Conservation (phyloP, 2,888 invertebrate species). For the Dicyrtoma fusca region DNA sequence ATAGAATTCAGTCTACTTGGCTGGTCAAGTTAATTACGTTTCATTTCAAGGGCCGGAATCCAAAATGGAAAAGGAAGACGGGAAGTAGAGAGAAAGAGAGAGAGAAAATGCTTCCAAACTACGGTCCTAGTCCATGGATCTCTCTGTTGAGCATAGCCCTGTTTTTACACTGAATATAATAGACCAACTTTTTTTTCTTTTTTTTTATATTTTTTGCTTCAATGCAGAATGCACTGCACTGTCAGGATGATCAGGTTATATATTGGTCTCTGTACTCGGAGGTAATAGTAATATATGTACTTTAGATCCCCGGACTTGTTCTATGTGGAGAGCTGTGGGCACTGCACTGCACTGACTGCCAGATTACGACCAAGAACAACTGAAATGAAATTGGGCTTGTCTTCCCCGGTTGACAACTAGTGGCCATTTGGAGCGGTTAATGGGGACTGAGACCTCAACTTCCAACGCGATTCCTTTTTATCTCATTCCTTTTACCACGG, state of each 20-base stretch:
- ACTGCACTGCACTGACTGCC: no score
- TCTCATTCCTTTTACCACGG: neutral
- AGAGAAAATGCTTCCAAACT: neutral
- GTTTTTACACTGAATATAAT: no score
- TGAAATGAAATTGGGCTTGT: conserved; percentile 27
- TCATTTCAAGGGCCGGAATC: conserved; percentile 11
- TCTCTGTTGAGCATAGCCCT: no score
- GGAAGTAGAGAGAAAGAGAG: neutral
- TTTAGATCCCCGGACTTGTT: no score
- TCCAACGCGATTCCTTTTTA: neutral
- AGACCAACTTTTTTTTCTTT: no score
- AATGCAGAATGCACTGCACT: no score
- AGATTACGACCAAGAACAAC: neutral
- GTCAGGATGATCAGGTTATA: no score
- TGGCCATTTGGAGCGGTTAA: conserved; percentile 21
- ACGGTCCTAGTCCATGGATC: no score
- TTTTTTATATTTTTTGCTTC: no score
- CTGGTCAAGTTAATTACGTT: conserved; percentile 35
- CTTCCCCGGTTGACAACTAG: conserved; percentile 27
- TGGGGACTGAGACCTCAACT: neutral
- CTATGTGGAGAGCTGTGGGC: no score
- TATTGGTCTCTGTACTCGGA: no score
- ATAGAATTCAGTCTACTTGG: conserved; percentile 16
- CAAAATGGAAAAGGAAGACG: neutral
- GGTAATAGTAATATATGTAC: no score